Base-by-base conservation (phyloP, 2,888 invertebrate genomes). In the Drosophila nr. perissopoda region DNA sequence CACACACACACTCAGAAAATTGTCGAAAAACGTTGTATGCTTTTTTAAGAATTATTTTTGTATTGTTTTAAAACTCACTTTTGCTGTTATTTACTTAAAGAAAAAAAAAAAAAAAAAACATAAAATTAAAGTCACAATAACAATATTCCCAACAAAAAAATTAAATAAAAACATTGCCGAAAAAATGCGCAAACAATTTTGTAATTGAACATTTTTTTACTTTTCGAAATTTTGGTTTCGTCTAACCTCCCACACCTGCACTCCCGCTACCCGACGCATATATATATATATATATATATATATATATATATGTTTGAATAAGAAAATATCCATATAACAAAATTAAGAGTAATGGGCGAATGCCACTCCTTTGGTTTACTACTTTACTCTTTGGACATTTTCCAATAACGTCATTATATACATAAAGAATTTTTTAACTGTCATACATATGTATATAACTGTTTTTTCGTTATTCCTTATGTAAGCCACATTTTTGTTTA, bases 181-280 rank as follows among this genome's bases (percentile, higher is more conserved):
- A 76, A 77, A 78, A 70, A 67, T 77, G 78, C 70, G 77, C 77
- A 74, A 78, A 78, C 70, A 78, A 77, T 75, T 51, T 40, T 56
- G 31, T 59, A 59, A 59, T 45, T 56, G 21, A 54, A 40, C 11
- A 42, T n/a, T 51, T 34, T 36, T 36, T 53, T 66, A 42, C 7
- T 42, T 64, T 33, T 36, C 60, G 5, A 21, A 45, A 7, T 53
- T 33, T 76, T 59, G 42, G 42, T 48, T 63, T 71, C 31, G 70
- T 25, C 31, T 13, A 53, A 45, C 8, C 11, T 18, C n/a, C 25
- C 34, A 56, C 49, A 34, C 31, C 18, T 31, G 40, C 54, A 31
- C 21, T 33, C n/a, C 34, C 52, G 25, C 38, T 27, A 21, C 42
- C 21, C 11, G 21, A 42, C 38, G n/a, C 38, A 38, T 8, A 31